phyloP scores from a whole-genome alignment of 2,113 vertebrate genomes.

The Myanophis thanlyinensis region DNA sequence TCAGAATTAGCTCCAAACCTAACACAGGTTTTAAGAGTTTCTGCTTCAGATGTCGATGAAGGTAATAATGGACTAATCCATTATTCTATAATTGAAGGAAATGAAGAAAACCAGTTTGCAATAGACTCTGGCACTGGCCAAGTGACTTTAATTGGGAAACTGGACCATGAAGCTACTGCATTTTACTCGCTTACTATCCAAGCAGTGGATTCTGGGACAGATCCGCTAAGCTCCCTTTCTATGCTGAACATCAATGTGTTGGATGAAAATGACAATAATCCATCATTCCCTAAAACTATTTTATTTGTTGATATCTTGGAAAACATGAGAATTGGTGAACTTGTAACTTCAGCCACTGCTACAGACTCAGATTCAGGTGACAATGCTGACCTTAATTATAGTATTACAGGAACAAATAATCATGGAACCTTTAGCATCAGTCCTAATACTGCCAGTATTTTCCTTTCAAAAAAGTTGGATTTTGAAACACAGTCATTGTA shows the following conservation, averaged over 20 bases:
- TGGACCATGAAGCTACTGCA: slow-evolving; percentile 90
- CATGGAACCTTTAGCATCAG: slow-evolving; percentile 96
- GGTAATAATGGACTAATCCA: slow-evolving; percentile 87
- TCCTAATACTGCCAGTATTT: slow-evolving; percentile 94
- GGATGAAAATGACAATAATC: slow-evolving; percentile 96
- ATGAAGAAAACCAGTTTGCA: slow-evolving; percentile 87
- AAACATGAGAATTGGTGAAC: slow-evolving; percentile 94
- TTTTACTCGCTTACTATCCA: slow-evolving; percentile 88
- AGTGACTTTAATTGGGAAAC: slow-evolving; percentile 86
- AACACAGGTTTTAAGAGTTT: slow-evolving; percentile 91
- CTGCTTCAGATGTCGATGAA: slow-evolving; percentile 94
- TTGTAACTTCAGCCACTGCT: slow-evolving; percentile 92
- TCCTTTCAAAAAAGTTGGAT: slow-evolving; percentile 91
- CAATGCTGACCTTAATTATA: slow-evolving; percentile 93
- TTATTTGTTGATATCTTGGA: slow-evolving; percentile 89
- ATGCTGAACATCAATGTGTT: slow-evolving; percentile 86
- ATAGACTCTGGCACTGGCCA: slow-evolving; percentile 87
- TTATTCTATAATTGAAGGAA: slow-evolving; percentile 85
- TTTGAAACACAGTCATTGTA: slow-evolving; percentile 93
- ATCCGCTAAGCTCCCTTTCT: slow-evolving; percentile 84
- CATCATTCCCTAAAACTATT: slow-evolving; percentile 87
- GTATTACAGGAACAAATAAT: slow-evolving; percentile 89
- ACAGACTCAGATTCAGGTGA: slow-evolving; percentile 89
- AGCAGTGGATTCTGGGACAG: slow-evolving; percentile 82
- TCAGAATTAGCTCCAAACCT: slow-evolving; percentile 88